These are phyloP conservation scores for Nymphalis polychloros DNA, from an alignment of 2,888 invertebrate species.

Conservation along the genomic window DNA sequence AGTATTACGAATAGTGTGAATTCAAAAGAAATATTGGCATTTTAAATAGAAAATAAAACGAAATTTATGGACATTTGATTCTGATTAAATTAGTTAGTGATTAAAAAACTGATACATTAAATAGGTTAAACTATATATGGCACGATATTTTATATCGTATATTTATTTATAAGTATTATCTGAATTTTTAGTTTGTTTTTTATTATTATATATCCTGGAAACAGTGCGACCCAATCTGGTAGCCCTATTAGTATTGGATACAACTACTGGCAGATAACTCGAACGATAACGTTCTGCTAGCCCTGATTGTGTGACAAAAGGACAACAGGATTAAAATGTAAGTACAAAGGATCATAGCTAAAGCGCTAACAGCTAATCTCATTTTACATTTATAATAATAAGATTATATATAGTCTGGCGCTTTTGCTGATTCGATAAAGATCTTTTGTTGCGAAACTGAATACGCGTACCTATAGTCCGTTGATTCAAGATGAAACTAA, in stretches of 20 bases:
- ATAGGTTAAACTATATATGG: no score
- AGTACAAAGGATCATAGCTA: constrained; percentile 62
- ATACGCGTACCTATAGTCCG: constrained; percentile 10
- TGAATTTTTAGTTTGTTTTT: no score
- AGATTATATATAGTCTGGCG: constrained; percentile 59
- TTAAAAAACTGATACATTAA: no score
- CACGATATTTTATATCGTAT: background rate
- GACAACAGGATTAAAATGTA: constrained; percentile 67
- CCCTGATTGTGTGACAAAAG: constrained; percentile 49
- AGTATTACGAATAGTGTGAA: background rate
- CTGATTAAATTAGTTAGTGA: no score
- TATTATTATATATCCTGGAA: background rate
- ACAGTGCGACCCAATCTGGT: background rate
- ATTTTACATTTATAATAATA: constrained; percentile 61
- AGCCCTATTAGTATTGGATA: constrained; percentile 2
- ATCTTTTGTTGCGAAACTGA: constrained; percentile 29
- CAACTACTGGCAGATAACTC: constrained; percentile 38
- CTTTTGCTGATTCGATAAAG: constrained; percentile 38
- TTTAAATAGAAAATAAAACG: no score
- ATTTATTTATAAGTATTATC: background rate
- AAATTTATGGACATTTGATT: no score
- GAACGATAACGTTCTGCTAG: constrained; percentile 47
- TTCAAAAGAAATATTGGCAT: no score
- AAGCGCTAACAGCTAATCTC: constrained; percentile 63
- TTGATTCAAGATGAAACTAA: background rate